These are phyloP conservation scores for Dermatemys mawii DNA, from an alignment of 2,113 vertebrate genomes.

Conservation along the genomic window DNA sequence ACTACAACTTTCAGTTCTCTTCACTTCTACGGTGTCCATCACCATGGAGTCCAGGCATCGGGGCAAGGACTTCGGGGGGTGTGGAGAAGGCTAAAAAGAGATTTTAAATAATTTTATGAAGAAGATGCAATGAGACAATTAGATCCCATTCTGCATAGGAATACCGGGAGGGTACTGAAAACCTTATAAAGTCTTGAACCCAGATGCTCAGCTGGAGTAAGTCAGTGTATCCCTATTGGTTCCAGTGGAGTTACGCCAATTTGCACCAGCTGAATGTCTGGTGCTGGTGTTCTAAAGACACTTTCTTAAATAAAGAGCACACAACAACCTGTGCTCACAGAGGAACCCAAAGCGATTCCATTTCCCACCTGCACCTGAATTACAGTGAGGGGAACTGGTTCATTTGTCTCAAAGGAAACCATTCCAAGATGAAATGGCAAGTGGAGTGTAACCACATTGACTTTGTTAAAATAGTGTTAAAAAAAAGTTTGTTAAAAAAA, in stretches of 20 bases:
- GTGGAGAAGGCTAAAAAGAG: background rate
- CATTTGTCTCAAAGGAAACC: background rate
- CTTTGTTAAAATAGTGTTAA: background rate
- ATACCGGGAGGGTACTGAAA: background rate
- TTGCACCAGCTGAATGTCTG: background rate
- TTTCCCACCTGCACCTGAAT: background rate
- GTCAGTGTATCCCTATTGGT: background rate
- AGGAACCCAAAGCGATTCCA: background rate
- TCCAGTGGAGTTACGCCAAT: too few relatives aligned
- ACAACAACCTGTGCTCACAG: background rate
- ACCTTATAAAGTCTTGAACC: background rate
- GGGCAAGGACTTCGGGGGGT: rapidly evolving
- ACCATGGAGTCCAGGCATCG: background rate
- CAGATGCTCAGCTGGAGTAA: background rate
- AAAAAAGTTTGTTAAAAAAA: background rate
- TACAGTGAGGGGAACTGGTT: background rate
- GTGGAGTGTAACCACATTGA: background rate
- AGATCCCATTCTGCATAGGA: background rate
- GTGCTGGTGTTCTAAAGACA: too few relatives aligned
- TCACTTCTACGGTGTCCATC: background rate
- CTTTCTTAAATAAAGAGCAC: too few relatives aligned
- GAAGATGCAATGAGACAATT: background rate
- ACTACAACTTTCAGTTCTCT: background rate
- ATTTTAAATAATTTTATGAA: background rate
- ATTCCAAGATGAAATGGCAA: background rate